These are phyloP conservation scores for Aricia artaxerxes DNA, from an alignment of 2,888 invertebrate species.

Conservation along the genomic window DNA sequence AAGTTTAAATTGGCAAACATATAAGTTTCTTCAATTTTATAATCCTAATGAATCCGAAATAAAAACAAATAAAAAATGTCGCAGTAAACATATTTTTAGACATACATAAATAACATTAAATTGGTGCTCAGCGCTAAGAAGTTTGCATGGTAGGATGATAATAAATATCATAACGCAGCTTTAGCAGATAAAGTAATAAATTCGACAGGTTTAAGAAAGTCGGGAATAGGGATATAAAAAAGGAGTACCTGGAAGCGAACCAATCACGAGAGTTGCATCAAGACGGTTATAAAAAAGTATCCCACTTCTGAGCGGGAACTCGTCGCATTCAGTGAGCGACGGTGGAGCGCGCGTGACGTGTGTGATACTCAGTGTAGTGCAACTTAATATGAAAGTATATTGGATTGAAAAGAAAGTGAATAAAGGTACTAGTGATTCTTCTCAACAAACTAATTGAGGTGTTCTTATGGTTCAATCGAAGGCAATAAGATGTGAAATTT, in stretches of 20 bases:
- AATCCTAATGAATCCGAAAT: not conserved
- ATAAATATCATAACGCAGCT: conserved; percentile 9
- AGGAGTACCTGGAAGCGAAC: conserved; percentile 39
- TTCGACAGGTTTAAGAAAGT: conserved; percentile 38
- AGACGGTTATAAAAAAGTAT: conserved; percentile 28
- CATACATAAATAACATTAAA: conserved; percentile 15
- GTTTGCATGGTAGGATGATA: conserved; percentile 21
- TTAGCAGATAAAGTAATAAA: conserved; percentile 31
- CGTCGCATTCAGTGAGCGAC: conserved; percentile 15
- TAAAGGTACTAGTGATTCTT: not conserved
- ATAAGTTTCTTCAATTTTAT: not conserved
- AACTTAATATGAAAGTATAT: conserved; percentile 20
- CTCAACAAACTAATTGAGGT: not conserved
- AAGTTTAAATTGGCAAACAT: not conserved
- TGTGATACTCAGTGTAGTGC: conserved; percentile 9
- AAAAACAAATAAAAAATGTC: not conserved
- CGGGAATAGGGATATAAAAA: conserved; percentile 39
- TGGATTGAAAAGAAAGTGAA: conserved; percentile 27
- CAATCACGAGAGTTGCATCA: conserved; percentile 29
- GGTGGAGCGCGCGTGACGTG: conserved; percentile 13
- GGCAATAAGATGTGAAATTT: not conserved
- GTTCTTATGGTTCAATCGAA: not conserved
- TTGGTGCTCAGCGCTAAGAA: conserved; percentile 4
- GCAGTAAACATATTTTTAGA: conserved; percentile 6
- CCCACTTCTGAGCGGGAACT: conserved; percentile 22